Conservation (phyloP, 2,888 invertebrate genomes). For the Corythucha ciliata region DNA sequence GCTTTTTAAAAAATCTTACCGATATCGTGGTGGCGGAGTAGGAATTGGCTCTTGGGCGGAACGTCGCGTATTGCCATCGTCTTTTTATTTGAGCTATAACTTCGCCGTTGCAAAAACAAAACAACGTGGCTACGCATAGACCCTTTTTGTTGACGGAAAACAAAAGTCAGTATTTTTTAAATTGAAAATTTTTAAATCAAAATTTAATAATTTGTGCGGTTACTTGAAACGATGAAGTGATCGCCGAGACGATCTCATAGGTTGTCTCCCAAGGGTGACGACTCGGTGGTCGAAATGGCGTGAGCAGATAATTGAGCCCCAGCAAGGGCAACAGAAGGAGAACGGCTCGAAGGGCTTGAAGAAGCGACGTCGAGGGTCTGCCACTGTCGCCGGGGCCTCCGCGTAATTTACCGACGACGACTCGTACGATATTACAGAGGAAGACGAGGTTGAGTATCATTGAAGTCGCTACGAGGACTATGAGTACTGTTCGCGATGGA, state of each 20-base stretch:
- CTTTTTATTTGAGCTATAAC: slow-evolving; percentile 75
- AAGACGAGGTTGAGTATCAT: slow-evolving; percentile 74
- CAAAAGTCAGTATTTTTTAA: slow-evolving; percentile 1
- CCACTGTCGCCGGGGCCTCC: slow-evolving; percentile 26
- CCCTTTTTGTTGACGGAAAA: slow-evolving; percentile 49
- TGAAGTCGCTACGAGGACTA: slow-evolving; percentile 67
- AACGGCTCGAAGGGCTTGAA: slow-evolving; percentile 58
- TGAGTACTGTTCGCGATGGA: slow-evolving; percentile 61
- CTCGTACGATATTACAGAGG: slow-evolving; percentile 81
- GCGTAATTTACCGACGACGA: slow-evolving; percentile 65
- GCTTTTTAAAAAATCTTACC: slow-evolving; percentile 50
- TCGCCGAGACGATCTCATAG: slow-evolving; percentile 76
- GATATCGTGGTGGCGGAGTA: slow-evolving; percentile 80
- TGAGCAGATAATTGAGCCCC: slow-evolving; percentile 82
- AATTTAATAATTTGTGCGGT: slow-evolving; percentile 29
- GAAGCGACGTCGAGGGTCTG: slow-evolving; percentile 24
- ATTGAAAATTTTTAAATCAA: background rate
- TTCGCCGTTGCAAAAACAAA: slow-evolving; percentile 93
- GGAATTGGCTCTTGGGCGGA: slow-evolving; percentile 70
- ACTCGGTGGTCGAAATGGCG: slow-evolving; percentile 67
- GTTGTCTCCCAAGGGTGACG: slow-evolving; percentile 61
- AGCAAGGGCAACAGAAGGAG: slow-evolving; percentile 81
- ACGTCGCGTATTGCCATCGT: slow-evolving; percentile 64
- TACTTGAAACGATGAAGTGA: slow-evolving; percentile 81
- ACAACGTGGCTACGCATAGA: slow-evolving; percentile 80